These are phyloP conservation scores for Pipistrellus nathusii DNA, from an alignment of 2,797 vertebrate species.

Conservation along the genomic window DNA sequence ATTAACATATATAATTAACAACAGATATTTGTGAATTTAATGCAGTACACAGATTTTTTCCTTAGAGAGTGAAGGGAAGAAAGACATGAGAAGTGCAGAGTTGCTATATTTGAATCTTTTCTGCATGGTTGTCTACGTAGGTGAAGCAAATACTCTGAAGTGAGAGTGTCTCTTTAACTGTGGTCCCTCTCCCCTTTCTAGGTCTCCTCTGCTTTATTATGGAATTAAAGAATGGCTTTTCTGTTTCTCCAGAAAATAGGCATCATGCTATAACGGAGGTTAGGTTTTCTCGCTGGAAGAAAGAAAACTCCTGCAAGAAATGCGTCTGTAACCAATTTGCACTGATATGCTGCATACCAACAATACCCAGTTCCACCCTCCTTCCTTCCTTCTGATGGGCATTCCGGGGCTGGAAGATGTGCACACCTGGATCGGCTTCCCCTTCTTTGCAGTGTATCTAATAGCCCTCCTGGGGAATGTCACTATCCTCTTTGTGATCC, in stretches of 20 bases:
- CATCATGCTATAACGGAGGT: conserved; percentile 42
- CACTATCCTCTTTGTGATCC: conserved; percentile 72
- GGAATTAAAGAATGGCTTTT: conserved; percentile 68
- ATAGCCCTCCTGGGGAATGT: conserved; percentile 52
- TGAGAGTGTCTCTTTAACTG: not conserved
- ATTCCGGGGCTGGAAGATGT: conserved; percentile 69
- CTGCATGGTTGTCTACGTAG: not conserved
- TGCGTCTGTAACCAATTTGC: not conserved
- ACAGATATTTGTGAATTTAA: not conserved
- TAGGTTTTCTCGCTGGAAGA: not conserved
- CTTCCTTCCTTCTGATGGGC: conserved; percentile 72
- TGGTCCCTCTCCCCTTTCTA: conserved; percentile 68
- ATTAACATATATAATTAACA: not conserved
- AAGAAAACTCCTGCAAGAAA: conserved; percentile 34
- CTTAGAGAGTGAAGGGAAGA: not conserved
- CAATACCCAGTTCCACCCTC: conserved; percentile 41
- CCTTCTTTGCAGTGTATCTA: conserved; percentile 67
- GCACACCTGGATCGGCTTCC: conserved; percentile 65
- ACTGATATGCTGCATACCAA: conserved; percentile 27
- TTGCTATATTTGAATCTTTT: not conserved
- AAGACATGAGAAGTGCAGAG: not conserved
- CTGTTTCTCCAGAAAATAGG: conserved; percentile 66
- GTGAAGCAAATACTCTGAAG: not conserved
- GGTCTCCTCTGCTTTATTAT: conserved; percentile 30
- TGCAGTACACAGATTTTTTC: not conserved